Base-by-base conservation (phyloP, 2,888 invertebrate species). In the Agonopterix arenella region DNA sequence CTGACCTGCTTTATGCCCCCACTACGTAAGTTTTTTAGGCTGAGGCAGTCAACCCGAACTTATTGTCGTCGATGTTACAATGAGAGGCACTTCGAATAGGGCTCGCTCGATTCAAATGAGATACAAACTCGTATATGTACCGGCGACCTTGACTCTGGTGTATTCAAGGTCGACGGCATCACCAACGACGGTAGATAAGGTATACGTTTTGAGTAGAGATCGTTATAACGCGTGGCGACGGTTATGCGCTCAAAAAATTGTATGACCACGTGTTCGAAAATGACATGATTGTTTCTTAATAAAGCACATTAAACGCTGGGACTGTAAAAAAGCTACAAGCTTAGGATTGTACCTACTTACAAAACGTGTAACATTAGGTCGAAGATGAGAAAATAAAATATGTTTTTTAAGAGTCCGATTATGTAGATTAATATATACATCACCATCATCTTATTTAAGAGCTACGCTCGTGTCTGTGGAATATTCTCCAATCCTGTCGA, bases 71-170 rank as follows among this genome's bases (percentile, higher is more conserved):
- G 63, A 57, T 61, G 65, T 58, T 71, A 84, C 80, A 84, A 82
- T 78, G 66, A 72, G 70, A 77, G 73, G 71, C 70, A 71, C 73
- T 75, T 66, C 56, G 63, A 66, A 59, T 61, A 63, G 64, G 66
- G 62, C 64, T 67, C 62, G 62, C 68, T 68, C 62, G 56, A 67
- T 70, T 70, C 67, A 61, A 54, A 65, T 68, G 68, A 69, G 65
- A 69, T 61, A 61, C 66, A 59, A 64, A 56, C 66, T 43, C 40
- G 40, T n/a, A 9, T 1, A n/a, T 62, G 62, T 64, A 70, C 61
- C 61, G 51, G 54, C 70, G 78, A 77, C 85, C 86, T 86, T 86
- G 84, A 82, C 73, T 80, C 64, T 67, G 65, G 60, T 65, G 59
- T 66, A 60, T 70, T 77, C 83, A 85, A 84, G 81, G 84, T 76